Evolutionary conservation across 2,113 vertebrate genomes (phyloP).

Genomic region (Heterotilapia buettikoferi): DNA sequence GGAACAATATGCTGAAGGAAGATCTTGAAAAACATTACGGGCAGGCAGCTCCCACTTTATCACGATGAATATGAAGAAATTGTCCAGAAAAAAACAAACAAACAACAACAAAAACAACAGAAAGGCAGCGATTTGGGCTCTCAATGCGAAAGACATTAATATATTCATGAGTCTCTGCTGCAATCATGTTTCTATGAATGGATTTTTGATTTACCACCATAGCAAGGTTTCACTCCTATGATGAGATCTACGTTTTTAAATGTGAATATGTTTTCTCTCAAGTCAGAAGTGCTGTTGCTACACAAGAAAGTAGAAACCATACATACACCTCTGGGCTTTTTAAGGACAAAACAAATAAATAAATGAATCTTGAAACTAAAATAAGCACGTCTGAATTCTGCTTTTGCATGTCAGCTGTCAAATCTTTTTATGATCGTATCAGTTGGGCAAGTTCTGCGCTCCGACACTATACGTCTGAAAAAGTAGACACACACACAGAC

Average conservation of each 20-base stretch:
- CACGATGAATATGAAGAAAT: not conserved
- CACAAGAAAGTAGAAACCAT: not conserved
- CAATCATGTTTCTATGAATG: slow-evolving; percentile 37
- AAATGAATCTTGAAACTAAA: not conserved
- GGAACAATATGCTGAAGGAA: not conserved
- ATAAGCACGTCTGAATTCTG: not conserved
- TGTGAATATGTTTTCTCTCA: not conserved
- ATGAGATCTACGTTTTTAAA: slow-evolving; percentile 25
- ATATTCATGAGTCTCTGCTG: slow-evolving; percentile 43
- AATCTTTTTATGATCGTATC: slow-evolving; percentile 3
- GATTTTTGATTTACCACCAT: slow-evolving; percentile 38
- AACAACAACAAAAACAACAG: slow-evolving; percentile 14
- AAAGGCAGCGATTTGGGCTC: not conserved
- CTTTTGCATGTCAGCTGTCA: slow-evolving; percentile 29
- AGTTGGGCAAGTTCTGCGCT: not conserved
- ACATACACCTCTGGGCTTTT: not conserved
- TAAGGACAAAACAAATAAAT: slow-evolving; percentile 17
- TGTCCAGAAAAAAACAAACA: not conserved
- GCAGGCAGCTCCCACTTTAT: not conserved
- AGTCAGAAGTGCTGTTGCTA: not conserved
- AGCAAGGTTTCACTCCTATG: not conserved
- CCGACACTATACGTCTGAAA: not conserved
- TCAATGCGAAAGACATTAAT: slow-evolving; percentile 36
- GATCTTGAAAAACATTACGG: not conserved
- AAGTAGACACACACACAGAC: not conserved